Conservation (phyloP, 2,113 vertebrate genomes). For the Atherinomorus stipes region DNA sequence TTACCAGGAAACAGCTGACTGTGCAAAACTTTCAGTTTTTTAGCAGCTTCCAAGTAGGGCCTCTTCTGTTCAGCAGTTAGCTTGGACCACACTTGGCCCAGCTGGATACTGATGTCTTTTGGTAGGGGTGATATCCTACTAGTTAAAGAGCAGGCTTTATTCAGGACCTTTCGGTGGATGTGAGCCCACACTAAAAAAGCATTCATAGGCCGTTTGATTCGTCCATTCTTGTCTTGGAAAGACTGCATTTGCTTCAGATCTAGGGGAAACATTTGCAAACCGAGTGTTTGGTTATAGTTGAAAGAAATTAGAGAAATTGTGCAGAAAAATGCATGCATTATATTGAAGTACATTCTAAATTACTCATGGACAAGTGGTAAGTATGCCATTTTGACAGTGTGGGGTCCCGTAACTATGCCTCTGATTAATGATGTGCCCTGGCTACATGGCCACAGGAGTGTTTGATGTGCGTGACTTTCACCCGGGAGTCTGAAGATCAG, state of each 20-base stretch:
- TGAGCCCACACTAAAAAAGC: constrained; percentile 90
- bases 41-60: constrained; percentile 87
- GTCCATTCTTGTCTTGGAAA: constrained; percentile 80
- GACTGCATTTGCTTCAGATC: constrained; percentile 82
- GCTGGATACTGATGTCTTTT: constrained; percentile 83
- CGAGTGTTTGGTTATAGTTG: background rate
- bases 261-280: constrained; percentile 49
- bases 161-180: constrained; percentile 83
- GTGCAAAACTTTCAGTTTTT: constrained; percentile 86
- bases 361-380: too few species aligned
- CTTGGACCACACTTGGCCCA: constrained; percentile 88
- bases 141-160: constrained; percentile 80
- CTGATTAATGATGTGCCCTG: too few species aligned
- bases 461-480: too few species aligned
- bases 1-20: constrained; percentile 88
- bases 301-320: background rate
- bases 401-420: too few species aligned
- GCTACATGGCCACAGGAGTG: too few species aligned
- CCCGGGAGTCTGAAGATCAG: too few species aligned
- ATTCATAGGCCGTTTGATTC: constrained; percentile 89
- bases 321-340: background rate
- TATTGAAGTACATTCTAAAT: background rate
- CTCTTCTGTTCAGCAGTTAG: constrained; percentile 88
- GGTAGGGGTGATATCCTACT: too few species aligned
- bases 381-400: too few species aligned